phyloP scores from a whole-genome alignment of 2,888 invertebrate genomes.

The Calliopum simillimum region DNA sequence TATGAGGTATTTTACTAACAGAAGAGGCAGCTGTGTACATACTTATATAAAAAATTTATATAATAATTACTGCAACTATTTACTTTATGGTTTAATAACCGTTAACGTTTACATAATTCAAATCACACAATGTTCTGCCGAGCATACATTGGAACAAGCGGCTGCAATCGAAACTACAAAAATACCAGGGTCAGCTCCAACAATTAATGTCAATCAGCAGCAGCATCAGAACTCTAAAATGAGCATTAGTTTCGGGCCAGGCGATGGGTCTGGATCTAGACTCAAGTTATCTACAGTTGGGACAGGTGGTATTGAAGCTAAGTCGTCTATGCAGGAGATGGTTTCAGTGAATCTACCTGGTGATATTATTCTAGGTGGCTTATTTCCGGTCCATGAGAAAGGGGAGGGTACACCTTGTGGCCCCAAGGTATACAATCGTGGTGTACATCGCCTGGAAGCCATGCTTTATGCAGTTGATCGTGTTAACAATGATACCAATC shows the following conservation, averaged over 20 bases:
- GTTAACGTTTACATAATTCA: background rate
- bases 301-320: background rate
- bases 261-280: no score
- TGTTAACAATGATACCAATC: constrained; percentile 71
- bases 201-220: no score
- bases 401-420: constrained; percentile 69
- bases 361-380: constrained; percentile 76
- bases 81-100: background rate
- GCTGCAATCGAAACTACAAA: no score
- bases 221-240: no score
- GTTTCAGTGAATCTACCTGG: constrained; percentile 65
- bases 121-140: background rate
- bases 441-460: constrained; percentile 77
- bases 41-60: background rate
- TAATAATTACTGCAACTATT: background rate
- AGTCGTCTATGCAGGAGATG: constrained; percentile 48
- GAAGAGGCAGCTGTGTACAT: background rate
- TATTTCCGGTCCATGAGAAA: constrained; percentile 78
- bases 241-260: no score
- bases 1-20: constrained; percentile 6
- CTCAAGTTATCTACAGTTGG: no score
- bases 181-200: no score
- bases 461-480: constrained; percentile 76
- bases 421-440: constrained; percentile 75
- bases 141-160: background rate